Percentiles rank a stretch among this genome's conserved stretches.
Evolutionary conservation across 2,888 invertebrate genomes (phyloP).

Genomic region (Parascotia fuliginaria): DNA sequence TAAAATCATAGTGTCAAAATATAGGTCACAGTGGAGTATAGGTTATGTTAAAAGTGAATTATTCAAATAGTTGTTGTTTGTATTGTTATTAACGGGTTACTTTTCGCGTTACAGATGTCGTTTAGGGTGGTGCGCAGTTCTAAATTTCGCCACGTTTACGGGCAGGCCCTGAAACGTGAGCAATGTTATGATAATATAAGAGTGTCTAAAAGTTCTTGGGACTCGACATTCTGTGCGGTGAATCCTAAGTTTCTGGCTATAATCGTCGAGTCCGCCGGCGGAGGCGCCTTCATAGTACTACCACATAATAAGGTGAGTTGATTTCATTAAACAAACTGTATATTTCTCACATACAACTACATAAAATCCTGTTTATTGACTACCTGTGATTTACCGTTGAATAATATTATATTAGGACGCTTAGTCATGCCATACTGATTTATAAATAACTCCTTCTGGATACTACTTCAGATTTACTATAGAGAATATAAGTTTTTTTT

Average conservation of each 20-base stretch:
- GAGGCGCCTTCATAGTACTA: conserved; percentile 97
- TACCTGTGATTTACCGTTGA: conserved; percentile 16
- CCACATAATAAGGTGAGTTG: conserved; percentile 94
- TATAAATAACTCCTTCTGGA: conserved; percentile 37
- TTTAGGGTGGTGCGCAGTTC: conserved; percentile 98
- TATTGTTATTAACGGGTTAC: conserved; percentile 66
- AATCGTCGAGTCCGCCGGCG: conserved; percentile 98
- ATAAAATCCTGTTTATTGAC: conserved; percentile 18
- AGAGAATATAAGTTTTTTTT: background rate
- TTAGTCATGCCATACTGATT: conserved; percentile 40
- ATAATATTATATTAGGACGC: conserved; percentile 36
- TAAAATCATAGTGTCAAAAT: conserved; percentile 73
- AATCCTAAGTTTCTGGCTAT: conserved; percentile 99
- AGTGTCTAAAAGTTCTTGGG: conserved; percentile 99
- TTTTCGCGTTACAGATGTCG: conserved; percentile 91
- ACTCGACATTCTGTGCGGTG: conserved; percentile 98
- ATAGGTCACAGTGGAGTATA: conserved; percentile 80
- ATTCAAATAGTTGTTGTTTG: conserved; percentile 64
- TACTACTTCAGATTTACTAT: conserved; percentile 9
- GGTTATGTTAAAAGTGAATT: conserved; percentile 81
- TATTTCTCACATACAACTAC: conserved; percentile 31
- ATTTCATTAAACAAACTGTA: conserved; percentile 32
- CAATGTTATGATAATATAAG: conserved; percentile 99
- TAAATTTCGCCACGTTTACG: conserved; percentile 98
- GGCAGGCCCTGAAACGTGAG: conserved; percentile 96